These are phyloP conservation scores for Heteractis magnifica DNA, from an alignment of 92 coral and sea anemone species.

Conservation along the genomic window DNA sequence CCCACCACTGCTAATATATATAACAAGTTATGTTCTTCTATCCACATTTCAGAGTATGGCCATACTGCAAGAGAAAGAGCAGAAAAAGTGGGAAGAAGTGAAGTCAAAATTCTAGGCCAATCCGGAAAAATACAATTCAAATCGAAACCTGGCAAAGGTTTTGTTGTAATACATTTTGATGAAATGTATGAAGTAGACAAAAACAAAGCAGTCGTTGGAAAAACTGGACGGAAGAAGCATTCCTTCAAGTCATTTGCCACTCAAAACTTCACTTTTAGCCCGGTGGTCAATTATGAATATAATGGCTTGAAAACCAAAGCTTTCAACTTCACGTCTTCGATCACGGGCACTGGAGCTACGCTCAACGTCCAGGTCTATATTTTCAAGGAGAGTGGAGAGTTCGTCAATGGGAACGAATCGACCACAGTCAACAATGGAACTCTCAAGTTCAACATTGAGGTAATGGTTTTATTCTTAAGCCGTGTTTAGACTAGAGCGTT, in stretches of 20 bases:
- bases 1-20: too few relatives aligned
- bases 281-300: background rate
- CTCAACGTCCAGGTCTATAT: slow-evolving; percentile 17
- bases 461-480: background rate
- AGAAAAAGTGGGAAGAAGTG: background rate
- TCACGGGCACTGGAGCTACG: slow-evolving; percentile 18
- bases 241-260: slow-evolving; percentile 32
- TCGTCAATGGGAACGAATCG: slow-evolving; percentile 14
- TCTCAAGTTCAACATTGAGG: slow-evolving; percentile 36
- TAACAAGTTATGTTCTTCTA: too few relatives aligned
- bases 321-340: slow-evolving; percentile 11
- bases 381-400: slow-evolving; percentile 9
- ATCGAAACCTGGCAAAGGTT: background rate
- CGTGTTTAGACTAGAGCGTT: too few relatives aligned
- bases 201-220: slow-evolving; percentile 2
- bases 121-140: background rate
- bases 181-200: slow-evolving; percentile 8
- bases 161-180: slow-evolving; percentile 17
- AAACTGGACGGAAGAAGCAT: slow-evolving; percentile 8
- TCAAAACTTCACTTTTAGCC: slow-evolving; percentile 25
- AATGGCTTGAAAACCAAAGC: slow-evolving; percentile 3
- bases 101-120: background rate
- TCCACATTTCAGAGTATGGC: background rate
- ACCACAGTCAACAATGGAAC: slow-evolving; percentile 3
- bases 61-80: background rate